phyloP scores from a whole-genome alignment of 2,113 vertebrate genomes.

The Apteryx owenii region DNA sequence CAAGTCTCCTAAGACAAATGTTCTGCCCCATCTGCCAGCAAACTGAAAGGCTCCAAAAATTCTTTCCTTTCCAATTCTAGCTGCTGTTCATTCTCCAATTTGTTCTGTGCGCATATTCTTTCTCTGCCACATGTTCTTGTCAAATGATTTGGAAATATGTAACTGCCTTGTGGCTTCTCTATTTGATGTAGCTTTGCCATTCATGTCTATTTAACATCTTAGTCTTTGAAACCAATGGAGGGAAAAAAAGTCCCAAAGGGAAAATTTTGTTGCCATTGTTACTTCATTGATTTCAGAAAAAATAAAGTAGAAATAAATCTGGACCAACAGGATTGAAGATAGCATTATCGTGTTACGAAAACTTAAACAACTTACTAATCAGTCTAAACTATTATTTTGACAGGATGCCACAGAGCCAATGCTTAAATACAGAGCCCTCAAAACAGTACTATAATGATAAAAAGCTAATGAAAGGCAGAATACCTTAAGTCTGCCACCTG shows the following conservation, averaged over 20 bases:
- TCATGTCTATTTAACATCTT: neutral
- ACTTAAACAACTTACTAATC: neutral
- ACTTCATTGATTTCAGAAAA: conserved; percentile 42
- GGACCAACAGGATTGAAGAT: neutral
- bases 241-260: neutral
- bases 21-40: conserved; percentile 34
- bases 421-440: neutral
- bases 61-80: neutral
- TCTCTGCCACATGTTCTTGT: neutral
- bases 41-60: neutral
- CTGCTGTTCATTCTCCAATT: neutral
- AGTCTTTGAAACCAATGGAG: conserved; percentile 26
- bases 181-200: conserved; percentile 41
- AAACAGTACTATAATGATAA: neutral
- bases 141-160: neutral
- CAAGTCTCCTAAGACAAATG: conserved; percentile 14
- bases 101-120: neutral
- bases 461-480: neutral
- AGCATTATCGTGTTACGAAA: neutral
- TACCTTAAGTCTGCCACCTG: neutral
- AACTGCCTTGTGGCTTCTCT: conserved; percentile 38
- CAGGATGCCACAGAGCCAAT: neutral
- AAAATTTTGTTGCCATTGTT: neutral
- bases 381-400: neutral
- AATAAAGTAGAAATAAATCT: conserved; percentile 20